These are phyloP conservation scores for Theocolax elegans DNA, from an alignment of 1,140 invertebrate genomes.

Conservation along the genomic window DNA sequence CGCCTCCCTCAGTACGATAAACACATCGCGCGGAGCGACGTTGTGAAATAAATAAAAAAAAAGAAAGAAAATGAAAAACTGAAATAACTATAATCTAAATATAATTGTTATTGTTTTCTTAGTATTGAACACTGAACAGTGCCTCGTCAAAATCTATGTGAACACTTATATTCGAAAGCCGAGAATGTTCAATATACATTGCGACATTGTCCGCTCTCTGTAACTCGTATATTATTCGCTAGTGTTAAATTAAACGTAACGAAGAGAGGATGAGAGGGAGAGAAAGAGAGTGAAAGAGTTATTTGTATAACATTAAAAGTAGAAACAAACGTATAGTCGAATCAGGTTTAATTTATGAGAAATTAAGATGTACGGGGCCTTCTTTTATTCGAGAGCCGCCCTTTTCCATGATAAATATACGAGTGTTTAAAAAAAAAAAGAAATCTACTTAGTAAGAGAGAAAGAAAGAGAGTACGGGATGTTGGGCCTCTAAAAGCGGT, in stretches of 20 bases:
- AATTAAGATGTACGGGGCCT: not conserved
- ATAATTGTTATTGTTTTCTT: conserved; percentile 63
- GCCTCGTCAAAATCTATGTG: conserved; percentile 65
- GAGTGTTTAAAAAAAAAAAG: too few relatives aligned
- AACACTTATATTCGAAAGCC: conserved; percentile 57
- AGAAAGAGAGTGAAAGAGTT: conserved; percentile 24
- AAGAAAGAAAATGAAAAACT: conserved; percentile 15
- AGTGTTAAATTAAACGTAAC: conserved; percentile 50
- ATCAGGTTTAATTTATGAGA: conserved; percentile 11
- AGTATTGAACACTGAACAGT: conserved; percentile 66
- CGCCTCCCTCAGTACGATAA: conserved; percentile 42
- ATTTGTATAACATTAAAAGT: conserved; percentile 29
- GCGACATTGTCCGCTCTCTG: conserved; percentile 57
- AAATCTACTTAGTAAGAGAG: too few relatives aligned
- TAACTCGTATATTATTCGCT: conserved; percentile 55
- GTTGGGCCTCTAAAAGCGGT: not conserved
- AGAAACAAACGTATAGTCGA: conserved; percentile 27
- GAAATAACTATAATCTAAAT: conserved; percentile 52
- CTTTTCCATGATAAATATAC: not conserved
- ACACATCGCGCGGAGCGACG: conserved; percentile 40
- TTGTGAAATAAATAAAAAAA: conserved; percentile 40
- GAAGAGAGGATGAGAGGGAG: not conserved
- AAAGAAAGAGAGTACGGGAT: not conserved
- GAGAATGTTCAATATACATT: conserved; percentile 57
- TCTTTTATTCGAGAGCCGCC: not conserved